Conservation (phyloP, 2,113 vertebrate species). For the Formicarius rufipectus region DNA sequence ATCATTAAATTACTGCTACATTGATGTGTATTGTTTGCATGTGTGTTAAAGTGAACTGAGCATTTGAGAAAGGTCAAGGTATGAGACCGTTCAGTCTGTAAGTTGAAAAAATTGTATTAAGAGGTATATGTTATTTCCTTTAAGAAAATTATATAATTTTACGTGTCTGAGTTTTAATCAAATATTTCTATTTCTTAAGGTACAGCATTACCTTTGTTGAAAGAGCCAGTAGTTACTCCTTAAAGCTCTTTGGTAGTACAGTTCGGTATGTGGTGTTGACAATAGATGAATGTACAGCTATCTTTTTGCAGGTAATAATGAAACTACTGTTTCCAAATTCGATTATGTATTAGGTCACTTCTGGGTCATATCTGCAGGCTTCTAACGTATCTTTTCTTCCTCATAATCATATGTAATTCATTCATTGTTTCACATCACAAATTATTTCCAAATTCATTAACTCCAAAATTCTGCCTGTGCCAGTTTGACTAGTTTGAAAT, state of each 20-base stretch:
- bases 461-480: not conserved
- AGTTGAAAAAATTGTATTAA: not conserved
- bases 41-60: not conserved
- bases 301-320: slow-evolving; percentile 87
- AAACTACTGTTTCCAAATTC: not conserved
- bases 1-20: not conserved
- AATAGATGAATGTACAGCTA: slow-evolving; percentile 84
- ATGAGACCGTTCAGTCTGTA: not conserved
- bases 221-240: slow-evolving; percentile 74
- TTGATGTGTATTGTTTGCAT: not conserved
- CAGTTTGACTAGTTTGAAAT: not conserved
- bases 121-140: not conserved
- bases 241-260: slow-evolving; percentile 80
- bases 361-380: not conserved
- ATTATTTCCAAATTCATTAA: not conserved
- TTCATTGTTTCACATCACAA: not conserved
- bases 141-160: not conserved
- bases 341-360: not conserved
- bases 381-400: not conserved
- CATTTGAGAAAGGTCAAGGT: not conserved
- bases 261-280: slow-evolving; percentile 82
- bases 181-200: slow-evolving; percentile 67
- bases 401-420: not conserved
- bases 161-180: not conserved
- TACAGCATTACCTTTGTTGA: slow-evolving; percentile 87